Evolutionary conservation across 2,888 invertebrate genomes (phyloP), one percentile per base, ranked within the genome.

Genomic region (Zhengitettix transpicula): DNA sequence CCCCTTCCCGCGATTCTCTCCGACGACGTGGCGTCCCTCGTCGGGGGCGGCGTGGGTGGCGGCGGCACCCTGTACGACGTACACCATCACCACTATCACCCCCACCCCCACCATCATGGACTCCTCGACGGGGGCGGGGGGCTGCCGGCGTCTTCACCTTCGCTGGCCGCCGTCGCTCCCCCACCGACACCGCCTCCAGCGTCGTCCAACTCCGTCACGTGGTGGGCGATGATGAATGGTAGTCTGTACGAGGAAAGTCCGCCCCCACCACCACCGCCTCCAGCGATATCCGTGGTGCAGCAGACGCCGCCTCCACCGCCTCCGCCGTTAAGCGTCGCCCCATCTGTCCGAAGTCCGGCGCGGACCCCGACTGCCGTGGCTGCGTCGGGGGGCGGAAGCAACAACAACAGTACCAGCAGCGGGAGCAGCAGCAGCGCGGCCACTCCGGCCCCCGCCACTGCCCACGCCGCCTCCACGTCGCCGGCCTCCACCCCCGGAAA

Each of bases 141-240:
- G 84, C 83, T 80, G 85, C 83, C 56, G 16, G 58, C 52, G 28
- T 52, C 55, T 41, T 57, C 58, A 54, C 55, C 62, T 55, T 59
- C 60, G 60, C 58, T 60, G 56, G 58, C 59, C 52, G 58, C 59
- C 58, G 58, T 60, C 57, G 59, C 44, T 71, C 71, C 77, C 83
- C 84, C 83, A 85, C 84, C 84, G 85, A 81, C 80, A 82, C 84
- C 81, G 84, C 81, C 77, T 80, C 84, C 82, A 84, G 84, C 82
- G 75, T 75, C 68, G 74, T 74, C 69, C 84, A 85, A 81, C 84
- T 84, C 83, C 83, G 83, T 85, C 80, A 83, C 84, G 79, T 85
- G 85, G 85, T 86, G 86, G 83, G 81, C 82, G 78, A 85, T 86
- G 85, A 85, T 85, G 85, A 87, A 85, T 83, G 84, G 85, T 76